phyloP scores from a whole-genome alignment of 2,888 invertebrate species.

The Eucriotettix oculatus region DNA sequence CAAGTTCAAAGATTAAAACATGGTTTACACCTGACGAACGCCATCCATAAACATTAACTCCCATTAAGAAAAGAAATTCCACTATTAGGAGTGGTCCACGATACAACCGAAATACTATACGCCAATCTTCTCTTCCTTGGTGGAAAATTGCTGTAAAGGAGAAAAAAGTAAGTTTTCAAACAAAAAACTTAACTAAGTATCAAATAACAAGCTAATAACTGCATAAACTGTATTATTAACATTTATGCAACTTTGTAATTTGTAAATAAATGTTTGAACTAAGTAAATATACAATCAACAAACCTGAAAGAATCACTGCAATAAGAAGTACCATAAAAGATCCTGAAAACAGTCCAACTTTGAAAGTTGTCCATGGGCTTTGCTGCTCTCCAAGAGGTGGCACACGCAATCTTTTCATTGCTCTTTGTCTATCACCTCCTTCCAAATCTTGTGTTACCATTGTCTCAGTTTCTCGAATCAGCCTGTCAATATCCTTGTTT shows the following conservation, averaged over 20 bases:
- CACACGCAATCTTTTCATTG: slow-evolving; percentile 74
- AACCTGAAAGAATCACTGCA: slow-evolving; percentile 55
- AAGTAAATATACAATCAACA: too few species aligned
- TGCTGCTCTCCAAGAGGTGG: slow-evolving; percentile 74
- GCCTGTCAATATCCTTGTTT: slow-evolving; percentile 68
- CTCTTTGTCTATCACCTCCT: slow-evolving; percentile 63
- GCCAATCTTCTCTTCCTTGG: slow-evolving; percentile 36
- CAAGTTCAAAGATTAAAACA: slow-evolving; percentile 67
- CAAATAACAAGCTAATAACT: neutral
- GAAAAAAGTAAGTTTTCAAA: neutral
- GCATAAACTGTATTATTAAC: too few species aligned
- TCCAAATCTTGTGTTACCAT: slow-evolving; percentile 52
- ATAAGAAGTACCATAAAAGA: slow-evolving; percentile 58
- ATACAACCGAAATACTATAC: slow-evolving; percentile 58
- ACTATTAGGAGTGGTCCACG: slow-evolving; percentile 62
- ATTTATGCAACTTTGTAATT: too few species aligned
- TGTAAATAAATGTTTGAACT: too few species aligned
- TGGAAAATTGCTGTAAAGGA: slow-evolving; percentile 30
- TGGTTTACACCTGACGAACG: slow-evolving; percentile 68
- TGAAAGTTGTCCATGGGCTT: slow-evolving; percentile 67
- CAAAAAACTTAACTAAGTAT: neutral
- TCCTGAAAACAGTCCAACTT: slow-evolving; percentile 70
- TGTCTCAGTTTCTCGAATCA: slow-evolving; percentile 65
- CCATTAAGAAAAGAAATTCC: slow-evolving; percentile 58
- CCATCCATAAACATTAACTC: slow-evolving; percentile 70